phyloP scores from a whole-genome alignment of 2,113 vertebrate genomes.

The Myanophis thanlyinensis region DNA sequence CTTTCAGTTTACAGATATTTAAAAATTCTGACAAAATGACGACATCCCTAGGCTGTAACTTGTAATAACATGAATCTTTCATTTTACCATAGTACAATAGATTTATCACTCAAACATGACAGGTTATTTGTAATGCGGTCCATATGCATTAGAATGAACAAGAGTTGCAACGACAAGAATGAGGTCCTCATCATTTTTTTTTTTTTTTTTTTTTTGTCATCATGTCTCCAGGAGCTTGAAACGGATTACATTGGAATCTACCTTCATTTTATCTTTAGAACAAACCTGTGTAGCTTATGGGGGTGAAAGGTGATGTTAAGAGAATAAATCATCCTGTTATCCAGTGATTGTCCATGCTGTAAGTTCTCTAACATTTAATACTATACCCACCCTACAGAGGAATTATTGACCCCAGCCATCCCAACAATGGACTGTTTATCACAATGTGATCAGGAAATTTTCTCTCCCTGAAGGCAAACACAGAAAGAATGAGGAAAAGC shows the following conservation, averaged over 20 bases:
- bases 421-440: too few relatives aligned
- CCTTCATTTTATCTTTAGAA: neutral
- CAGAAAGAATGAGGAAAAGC: too few relatives aligned
- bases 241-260: neutral
- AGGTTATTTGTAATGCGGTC: neutral
- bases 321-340: neutral
- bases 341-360: neutral
- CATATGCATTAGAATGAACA: neutral
- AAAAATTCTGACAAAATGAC: constrained; percentile 35
- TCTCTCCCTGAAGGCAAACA: too few relatives aligned
- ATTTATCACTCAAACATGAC: neutral
- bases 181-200: neutral
- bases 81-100: neutral
- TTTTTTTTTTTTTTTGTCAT: neutral
- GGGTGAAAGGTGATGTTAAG: neutral
- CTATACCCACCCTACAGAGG: too few relatives aligned
- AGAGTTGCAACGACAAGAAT: neutral
- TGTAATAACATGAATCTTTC: constrained; percentile 45
- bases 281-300: neutral
- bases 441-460: too few relatives aligned
- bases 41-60: constrained; percentile 35
- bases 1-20: constrained; percentile 39
- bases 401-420: too few relatives aligned
- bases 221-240: neutral
- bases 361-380: neutral